These are phyloP conservation scores for Arrhamphus sclerolepis DNA, from an alignment of 2,797 vertebrate species.

Conservation along the genomic window DNA sequence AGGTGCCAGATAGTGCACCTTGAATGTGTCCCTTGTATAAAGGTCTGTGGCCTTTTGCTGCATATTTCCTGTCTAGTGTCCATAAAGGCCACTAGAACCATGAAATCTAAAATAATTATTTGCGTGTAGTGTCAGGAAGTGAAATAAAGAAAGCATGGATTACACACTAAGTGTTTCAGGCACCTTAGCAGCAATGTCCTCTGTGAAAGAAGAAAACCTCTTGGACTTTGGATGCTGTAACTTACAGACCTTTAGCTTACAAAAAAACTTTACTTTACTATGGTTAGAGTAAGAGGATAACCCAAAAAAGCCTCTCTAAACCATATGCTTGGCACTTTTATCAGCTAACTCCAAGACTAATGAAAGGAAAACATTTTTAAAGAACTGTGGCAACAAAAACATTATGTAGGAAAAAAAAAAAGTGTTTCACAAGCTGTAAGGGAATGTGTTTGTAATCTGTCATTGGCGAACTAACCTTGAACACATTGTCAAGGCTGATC, in stretches of 20 bases:
- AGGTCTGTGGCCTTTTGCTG: too few relatives aligned
- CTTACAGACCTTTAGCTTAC: background rate
- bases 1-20: too few relatives aligned
- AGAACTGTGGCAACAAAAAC: conserved; percentile 15
- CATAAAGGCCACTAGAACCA: too few relatives aligned
- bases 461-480: conserved; percentile 48
- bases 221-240: background rate
- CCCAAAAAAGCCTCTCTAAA: too few relatives aligned
- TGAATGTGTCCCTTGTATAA: too few relatives aligned
- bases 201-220: background rate
- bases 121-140: background rate
- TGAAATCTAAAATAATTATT: background rate
- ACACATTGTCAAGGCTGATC: conserved; percentile 30
- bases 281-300: too few relatives aligned
- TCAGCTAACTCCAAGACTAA: conserved; percentile 27
- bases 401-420: conserved; percentile 22
- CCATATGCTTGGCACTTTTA: conserved; percentile 1
- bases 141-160: background rate
- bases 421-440: background rate
- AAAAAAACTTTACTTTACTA: too few relatives aligned
- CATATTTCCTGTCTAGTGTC: too few relatives aligned
- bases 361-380: conserved; percentile 7
- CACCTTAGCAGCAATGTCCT: background rate
- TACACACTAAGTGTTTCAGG: background rate
- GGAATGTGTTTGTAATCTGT: conserved; percentile 25